These are phyloP conservation scores for Sisor rabdophorus DNA, from an alignment of 2,113 vertebrate species.

Conservation along the genomic window DNA sequence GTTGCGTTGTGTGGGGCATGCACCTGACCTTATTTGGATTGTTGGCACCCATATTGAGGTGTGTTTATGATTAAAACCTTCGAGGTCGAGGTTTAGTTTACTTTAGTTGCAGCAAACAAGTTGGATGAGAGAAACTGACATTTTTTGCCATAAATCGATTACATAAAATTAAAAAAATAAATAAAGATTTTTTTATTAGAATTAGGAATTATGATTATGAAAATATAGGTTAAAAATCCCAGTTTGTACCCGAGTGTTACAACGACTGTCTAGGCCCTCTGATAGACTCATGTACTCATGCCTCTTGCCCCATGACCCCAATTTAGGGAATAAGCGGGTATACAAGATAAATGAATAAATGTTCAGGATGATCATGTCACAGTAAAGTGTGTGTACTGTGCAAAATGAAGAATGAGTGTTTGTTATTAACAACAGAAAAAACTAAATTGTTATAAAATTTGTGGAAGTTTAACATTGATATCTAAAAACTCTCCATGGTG, in stretches of 20 bases:
- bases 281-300: too few species aligned
- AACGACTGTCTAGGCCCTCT: too few species aligned
- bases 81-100: not conserved
- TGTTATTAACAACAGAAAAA: not conserved
- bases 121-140: not conserved
- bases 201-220: too few species aligned
- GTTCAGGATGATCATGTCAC: not conserved
- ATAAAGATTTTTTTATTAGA: conserved; percentile 31
- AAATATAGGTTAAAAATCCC: too few species aligned
- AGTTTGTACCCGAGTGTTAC: too few species aligned
- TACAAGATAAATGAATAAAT: too few species aligned
- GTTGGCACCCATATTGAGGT: not conserved
- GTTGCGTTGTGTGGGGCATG: not conserved
- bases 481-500: too few species aligned
- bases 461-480: not conserved
- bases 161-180: not conserved
- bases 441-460: too few species aligned
- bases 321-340: conserved; percentile 35
- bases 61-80: conserved; percentile 6
- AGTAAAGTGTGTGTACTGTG: not conserved
- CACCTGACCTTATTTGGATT: conserved; percentile 10
- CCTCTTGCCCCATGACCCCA: conserved; percentile 44
- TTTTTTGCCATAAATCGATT: not conserved
- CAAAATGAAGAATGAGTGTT: not conserved
- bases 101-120: not conserved